phyloP scores from a whole-genome alignment of 2,113 vertebrate genomes.

The Neodontobutis hainanensis region DNA sequence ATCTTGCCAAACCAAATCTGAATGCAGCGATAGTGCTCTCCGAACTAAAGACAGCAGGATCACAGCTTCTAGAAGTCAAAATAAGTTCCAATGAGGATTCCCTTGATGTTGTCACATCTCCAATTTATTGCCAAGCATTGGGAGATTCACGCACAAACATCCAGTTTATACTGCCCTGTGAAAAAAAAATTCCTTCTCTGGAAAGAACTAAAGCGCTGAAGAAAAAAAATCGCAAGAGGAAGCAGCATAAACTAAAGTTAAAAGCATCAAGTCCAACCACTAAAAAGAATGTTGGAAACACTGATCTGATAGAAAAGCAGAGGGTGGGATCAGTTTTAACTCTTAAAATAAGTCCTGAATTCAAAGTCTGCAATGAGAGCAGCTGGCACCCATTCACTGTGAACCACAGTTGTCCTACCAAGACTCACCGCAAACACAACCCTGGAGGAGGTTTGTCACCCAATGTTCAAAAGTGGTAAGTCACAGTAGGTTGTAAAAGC shows the following conservation, averaged over 20 bases:
- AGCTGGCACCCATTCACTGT: conserved; percentile 75
- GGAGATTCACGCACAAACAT: not conserved
- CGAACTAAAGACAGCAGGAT: not conserved
- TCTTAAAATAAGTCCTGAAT: not conserved
- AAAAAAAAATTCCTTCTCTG: not conserved
- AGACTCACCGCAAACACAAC: conserved; percentile 6
- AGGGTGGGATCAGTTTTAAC: not conserved
- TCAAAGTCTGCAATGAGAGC: not conserved
- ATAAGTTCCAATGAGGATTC: not conserved
- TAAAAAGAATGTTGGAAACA: not conserved
- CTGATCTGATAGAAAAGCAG: not conserved
- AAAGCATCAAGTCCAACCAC: not conserved
- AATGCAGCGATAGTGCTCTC: not conserved
- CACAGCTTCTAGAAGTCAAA: not conserved
- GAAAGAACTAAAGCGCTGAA: not conserved
- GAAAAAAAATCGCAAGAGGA: not conserved
- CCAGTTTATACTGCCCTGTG: no score
- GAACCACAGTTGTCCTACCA: conserved; percentile 66
- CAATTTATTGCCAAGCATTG: conserved; percentile 1
- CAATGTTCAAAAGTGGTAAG: conserved; percentile 34
- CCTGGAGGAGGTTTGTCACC: not conserved
- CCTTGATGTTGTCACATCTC: not conserved
- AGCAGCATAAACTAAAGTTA: not conserved
- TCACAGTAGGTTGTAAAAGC: not conserved
- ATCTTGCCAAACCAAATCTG: not conserved